Evolutionary conservation across 2,888 invertebrate species (phyloP), one percentile per base, ranked within the genome.

Genomic region (Tetropium fuscum): DNA sequence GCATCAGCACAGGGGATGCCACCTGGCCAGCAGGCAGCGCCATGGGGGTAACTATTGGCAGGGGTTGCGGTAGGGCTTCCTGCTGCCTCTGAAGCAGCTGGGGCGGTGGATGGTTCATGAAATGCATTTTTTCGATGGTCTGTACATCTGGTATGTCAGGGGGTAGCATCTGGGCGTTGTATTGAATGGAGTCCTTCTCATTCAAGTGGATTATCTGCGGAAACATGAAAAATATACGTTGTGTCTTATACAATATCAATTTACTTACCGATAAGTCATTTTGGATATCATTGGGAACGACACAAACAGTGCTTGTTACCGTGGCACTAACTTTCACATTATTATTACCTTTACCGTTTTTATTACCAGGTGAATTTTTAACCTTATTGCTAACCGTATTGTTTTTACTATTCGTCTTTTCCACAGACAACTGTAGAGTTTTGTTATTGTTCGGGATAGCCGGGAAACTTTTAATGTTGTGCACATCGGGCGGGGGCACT

Each of bases 61-160:
- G 51, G 16, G 10, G 43, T 25, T 43, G 13, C 47, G 58, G 40
- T 30, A 27, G 20, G 16, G 32, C 6, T 8, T 13, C 13, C 2
- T 11, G n/a, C n/a, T 8, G 13, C 11, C 38, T 36, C 15, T 10
- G 51, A 2, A 3, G 51, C 13, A 36, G 2, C 11, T 49, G 19
- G 15, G 62, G 60, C 7, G 63, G 74, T 51, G 63, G 78, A 74
- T 63, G 79, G 70, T 68, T 81, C 74, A 81, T 78, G 58, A 82
- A 81, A 62, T 84, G 84, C 80, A 84, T 80, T 64, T 84, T 84
- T 56, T 84, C 84, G 49, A 84, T 83, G 43, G 84, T 83, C 60
- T 83, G 82, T 27, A 85, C 84, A 65, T 84, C 80, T n/a, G 78
- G 77, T 38, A 81, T 80, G 62, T 81, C 72, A n/a, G 76, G 75